These are phyloP conservation scores for Anastatus disparis DNA, from an alignment of 1,140 invertebrate genomes.

Conservation along the genomic window DNA sequence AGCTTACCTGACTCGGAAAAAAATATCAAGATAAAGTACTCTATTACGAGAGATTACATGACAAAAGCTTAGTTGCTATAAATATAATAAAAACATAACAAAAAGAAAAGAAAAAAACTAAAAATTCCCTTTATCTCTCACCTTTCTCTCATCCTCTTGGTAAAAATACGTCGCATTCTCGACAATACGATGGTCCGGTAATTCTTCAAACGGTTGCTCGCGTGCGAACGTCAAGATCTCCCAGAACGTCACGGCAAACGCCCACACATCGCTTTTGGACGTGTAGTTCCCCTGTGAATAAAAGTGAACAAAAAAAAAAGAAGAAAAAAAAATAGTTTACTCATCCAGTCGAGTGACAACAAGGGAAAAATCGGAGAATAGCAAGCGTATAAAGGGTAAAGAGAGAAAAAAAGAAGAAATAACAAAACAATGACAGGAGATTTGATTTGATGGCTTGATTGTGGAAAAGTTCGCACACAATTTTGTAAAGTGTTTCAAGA, in stretches of 20 bases:
- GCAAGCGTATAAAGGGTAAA: too few relatives aligned
- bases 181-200: constrained; percentile 82
- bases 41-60: too few relatives aligned
- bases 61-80: too few relatives aligned
- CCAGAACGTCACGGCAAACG: constrained; percentile 90
- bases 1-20: too few relatives aligned
- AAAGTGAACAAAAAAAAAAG: too few relatives aligned
- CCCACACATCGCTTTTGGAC: constrained; percentile 89
- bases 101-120: too few relatives aligned
- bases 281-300: constrained; percentile 80
- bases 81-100: too few relatives aligned
- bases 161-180: constrained; percentile 81
- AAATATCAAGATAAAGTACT: too few relatives aligned
- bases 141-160: constrained; percentile 73
- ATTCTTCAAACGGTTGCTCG: constrained; percentile 83
- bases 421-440: constrained; percentile 38
- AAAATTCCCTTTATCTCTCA: constrained; percentile 53
- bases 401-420: constrained; percentile 35
- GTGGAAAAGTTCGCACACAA: not conserved
- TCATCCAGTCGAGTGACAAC: constrained; percentile 1
- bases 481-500: too few relatives aligned
- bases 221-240: constrained; percentile 88
- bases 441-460: not conserved
- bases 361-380: not conserved
- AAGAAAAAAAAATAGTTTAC: constrained; percentile 39